Conservation (phyloP, 2,888 invertebrate genomes). For the Dyspetes luteomarginatus region DNA sequence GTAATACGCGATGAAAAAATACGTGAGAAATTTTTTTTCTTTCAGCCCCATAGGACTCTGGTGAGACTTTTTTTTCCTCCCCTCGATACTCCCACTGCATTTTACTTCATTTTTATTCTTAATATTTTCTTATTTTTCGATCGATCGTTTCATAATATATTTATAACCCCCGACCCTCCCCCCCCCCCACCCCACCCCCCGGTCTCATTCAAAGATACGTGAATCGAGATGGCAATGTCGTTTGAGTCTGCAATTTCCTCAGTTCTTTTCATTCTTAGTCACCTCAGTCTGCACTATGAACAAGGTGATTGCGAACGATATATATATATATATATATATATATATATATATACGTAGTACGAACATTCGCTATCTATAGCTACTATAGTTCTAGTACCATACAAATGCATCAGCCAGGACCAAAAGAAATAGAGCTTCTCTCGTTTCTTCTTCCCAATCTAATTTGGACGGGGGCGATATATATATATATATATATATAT, state of each 20-base stretch:
- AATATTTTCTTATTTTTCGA: neutral
- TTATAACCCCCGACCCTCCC: neutral
- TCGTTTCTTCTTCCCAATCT: neutral
- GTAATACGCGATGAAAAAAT: too few relatives aligned
- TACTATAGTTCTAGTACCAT: neutral
- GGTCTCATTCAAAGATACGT: neutral
- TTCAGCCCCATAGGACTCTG: too few relatives aligned
- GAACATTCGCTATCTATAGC: neutral
- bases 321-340: neutral
- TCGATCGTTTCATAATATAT: neutral
- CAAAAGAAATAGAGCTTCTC: neutral
- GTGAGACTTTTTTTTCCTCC: neutral
- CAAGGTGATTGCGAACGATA: slow-evolving; percentile 6
- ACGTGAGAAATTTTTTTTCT: too few relatives aligned
- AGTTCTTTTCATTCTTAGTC: slow-evolving; percentile 39
- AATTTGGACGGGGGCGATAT: neutral
- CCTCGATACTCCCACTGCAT: neutral
- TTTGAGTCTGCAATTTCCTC: slow-evolving; percentile 52
- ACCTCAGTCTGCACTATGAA: slow-evolving; percentile 22
- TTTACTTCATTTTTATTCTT: neutral
- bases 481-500: neutral
- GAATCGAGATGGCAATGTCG: slow-evolving; percentile 24
- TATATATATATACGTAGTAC: neutral
- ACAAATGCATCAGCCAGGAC: neutral
- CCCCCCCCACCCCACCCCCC: neutral